Evolutionary conservation across 2,797 vertebrate genomes (phyloP), one percentile per base, ranked within the genome.

Genomic region (Sebastes wilsoni): DNA sequence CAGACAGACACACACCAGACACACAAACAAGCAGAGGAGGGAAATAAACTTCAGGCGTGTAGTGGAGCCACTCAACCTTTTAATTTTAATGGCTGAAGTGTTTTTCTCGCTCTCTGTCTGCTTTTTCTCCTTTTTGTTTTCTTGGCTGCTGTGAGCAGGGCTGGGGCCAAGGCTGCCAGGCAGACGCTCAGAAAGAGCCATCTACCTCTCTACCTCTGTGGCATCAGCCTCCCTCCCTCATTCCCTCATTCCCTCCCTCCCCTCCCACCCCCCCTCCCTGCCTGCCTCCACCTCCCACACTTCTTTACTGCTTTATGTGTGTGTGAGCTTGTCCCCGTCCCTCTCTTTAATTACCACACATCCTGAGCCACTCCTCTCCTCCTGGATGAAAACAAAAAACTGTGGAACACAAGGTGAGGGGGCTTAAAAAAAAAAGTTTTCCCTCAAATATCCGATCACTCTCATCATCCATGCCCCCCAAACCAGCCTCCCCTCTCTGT

Each of bases 151-250:
- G 86, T 82, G 72, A 86, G 87, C 78, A 59, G 89, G 69, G 84
- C 87, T 85, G 75, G 79, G 93, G 94, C 95, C 95, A 96, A 95
- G 89, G 91, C 95, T 95, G 94, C 91, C 86, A 95, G 95, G 92
- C 93, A 93, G 83, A 78, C 86, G 23, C 87, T 86, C 90, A 91
- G 87, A 87, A 93, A 81, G 78, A 89, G 88, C 86, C 84, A 87
- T 89, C 86, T 88, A 92, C 89, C 89, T 87, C 85, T 87, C 89
- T 91, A 92, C 93, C 94, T 94, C 91, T 92, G 93, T 94, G 93
- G 92, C 92, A 94, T 91, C 93, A 85, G 78, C 55, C 64, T 52
- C 42, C 68, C 42, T 25, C 14, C 23, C 34, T 11, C 65, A n/a
- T n/a, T n/a, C n/a, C n/a, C n/a, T n/a, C n/a, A n/a, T 25, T 27